phyloP scores from a whole-genome alignment of 2,797 vertebrate species.

The Gallinago nigripennis region DNA sequence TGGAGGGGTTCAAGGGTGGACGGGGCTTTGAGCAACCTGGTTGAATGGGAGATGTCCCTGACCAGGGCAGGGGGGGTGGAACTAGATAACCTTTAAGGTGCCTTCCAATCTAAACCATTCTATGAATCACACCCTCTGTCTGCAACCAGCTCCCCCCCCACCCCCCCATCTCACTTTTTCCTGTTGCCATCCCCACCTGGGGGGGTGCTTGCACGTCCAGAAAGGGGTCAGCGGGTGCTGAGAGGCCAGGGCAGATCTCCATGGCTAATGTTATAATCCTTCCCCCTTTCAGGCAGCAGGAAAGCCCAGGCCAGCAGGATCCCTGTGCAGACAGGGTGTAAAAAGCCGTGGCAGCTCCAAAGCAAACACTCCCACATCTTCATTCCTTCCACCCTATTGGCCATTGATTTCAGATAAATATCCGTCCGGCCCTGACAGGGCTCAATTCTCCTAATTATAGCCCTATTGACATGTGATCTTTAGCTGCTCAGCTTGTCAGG shows the following conservation, averaged over 20 bases:
- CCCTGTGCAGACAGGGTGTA: constrained; percentile 48
- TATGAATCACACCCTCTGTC: neutral
- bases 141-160: neutral
- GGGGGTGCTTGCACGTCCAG: neutral
- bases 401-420: constrained; percentile 79
- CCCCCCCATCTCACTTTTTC: neutral
- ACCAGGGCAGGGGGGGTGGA: neutral
- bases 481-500: constrained; percentile 74
- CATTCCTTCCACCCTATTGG: constrained; percentile 74
- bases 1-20: neutral
- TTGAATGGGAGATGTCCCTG: neutral
- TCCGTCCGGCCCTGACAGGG: constrained; percentile 62
- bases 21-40: neutral
- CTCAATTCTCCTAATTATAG: constrained; percentile 79
- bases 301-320: constrained; percentile 14
- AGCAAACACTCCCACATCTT: constrained; percentile 73
- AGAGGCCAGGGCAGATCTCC: constrained; percentile 43
- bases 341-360: constrained; percentile 58
- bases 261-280: constrained; percentile 68
- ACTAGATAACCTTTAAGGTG: neutral
- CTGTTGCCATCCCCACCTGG: neutral
- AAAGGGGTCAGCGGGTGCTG: neutral
- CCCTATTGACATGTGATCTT: constrained; percentile 77
- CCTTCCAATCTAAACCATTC: neutral
- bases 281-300: constrained; percentile 54